Evolutionary conservation across 2,888 invertebrate species (phyloP), one percentile per base, ranked within the genome.

Genomic region (Tinea semifulvella): DNA sequence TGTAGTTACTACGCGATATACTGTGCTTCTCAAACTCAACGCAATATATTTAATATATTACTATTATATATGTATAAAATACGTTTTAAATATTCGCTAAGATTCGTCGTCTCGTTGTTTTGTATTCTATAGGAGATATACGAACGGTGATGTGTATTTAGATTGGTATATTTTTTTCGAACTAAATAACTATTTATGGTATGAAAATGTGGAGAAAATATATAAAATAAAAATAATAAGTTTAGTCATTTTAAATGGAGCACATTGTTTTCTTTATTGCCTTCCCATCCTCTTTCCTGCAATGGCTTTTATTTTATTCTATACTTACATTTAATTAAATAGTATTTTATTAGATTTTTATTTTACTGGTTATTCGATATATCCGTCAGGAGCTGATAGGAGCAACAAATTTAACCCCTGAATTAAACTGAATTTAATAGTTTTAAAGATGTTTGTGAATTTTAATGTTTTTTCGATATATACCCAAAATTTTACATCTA

Each of bases 251-350:
- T 61, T 66, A 65, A 67, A 63, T 36, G 70, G 68, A 76, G 74
- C 70, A 72, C 63, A 61, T 63, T 67, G 63, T 71, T 73, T 74
- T 68, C 60, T 67, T 69, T 61, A 50, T 54, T 54, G 57, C 54
- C 36, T 36, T 54, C 35, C 31, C 43, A 22, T 54, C 58, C 57
- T 48, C 52, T 53, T 56, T 38, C 36, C 51, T 56, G 61, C 62
- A 61, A 63, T 59, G 56, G 67, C 63, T 64, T 66, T 13, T 20
- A 22, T 22, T 18, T 36, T 31, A n/a, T n/a, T n/a, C n/a, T n/a
- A n/a, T n/a, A n/a, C n/a, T n/a, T n/a, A n/a, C n/a, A n/a, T n/a
- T n/a, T n/a, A n/a, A n/a, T n/a, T n/a, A n/a, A n/a, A n/a, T n/a
- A n/a, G n/a, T n/a, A n/a, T n/a, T n/a, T n/a, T n/a, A n/a, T n/a